Evolutionary conservation across 2,888 invertebrate species (phyloP), one percentile per base, ranked within the genome.

Genomic region (Acronicta alni): DNA sequence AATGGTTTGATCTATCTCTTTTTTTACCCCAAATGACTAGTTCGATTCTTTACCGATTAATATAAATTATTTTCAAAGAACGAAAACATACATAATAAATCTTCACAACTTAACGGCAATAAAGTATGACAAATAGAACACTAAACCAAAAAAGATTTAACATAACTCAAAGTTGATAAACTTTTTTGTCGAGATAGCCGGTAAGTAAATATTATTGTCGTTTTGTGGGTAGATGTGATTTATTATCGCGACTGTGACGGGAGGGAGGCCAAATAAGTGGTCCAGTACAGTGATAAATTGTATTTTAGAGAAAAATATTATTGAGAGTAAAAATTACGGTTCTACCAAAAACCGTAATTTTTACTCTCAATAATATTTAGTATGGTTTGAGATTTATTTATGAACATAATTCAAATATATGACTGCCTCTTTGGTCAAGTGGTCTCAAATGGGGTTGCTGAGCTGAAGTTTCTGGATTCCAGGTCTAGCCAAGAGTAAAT

Each of bases 121-220:
- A 42, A 62, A 45, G 15, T 30, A 38, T 9, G 8, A 35, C 45
- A 60, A 65, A 60, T 15, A 58, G n/a, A 41, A 54, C 16, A 46
- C n/a, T 56, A 53, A 49, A 49, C 12, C 9, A 4, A 49, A 26
- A 52, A 43, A 43, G 30, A 45, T 45, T 32, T 14, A 1, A 43
- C 17, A 57, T 48, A 52, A 23, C 46, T 17, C 42, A 45, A 32
- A 45, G 53, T 62, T 57, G 10, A 43, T 43, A 65, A 62, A 75
- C 47, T 44, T 30, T 57, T 55, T 56, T 48, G 53, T 56, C 12
- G 23, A 35, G 37, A 63, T 53, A 49, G 45, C 12, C 17, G 10
- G 39, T 58, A 62, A 59, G 77, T 76, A 76, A 75, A 73, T 76
- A 76, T 72, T 75, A 75, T 75, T 76, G 73, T 70, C 63, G 43